A percentile compares a stretch with the other conserved stretches of the same genome.
phyloP scores from a whole-genome alignment of 2,888 invertebrate species.

The Platycheirus rosarum region DNA sequence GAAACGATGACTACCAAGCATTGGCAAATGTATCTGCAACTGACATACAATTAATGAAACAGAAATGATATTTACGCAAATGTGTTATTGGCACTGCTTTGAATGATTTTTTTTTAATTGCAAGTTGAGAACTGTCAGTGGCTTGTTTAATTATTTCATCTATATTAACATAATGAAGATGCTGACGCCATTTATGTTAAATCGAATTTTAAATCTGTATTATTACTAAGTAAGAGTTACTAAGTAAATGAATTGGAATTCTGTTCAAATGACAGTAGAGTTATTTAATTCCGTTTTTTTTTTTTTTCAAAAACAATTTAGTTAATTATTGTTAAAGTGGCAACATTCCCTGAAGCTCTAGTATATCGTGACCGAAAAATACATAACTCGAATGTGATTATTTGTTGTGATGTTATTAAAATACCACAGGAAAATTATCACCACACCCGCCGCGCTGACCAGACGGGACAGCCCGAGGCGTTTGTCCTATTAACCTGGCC shows the following conservation, averaged over 20 bases:
- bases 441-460: constrained; percentile 12
- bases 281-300: too few relatives aligned
- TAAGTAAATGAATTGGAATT: too few relatives aligned
- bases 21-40: constrained; percentile 28
- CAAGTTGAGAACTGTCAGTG: constrained; percentile 37
- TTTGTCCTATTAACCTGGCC: not conserved
- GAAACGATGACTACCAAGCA: constrained; percentile 27
- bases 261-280: too few relatives aligned
- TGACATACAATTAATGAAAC: constrained; percentile 55
- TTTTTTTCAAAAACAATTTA: too few relatives aligned
- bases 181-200: too few relatives aligned
- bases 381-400: not conserved
- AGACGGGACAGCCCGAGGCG: not conserved
- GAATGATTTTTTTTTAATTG: constrained; percentile 53
- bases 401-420: constrained; percentile 6
- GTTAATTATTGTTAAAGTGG: not conserved
- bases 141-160: not conserved
- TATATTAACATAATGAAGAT: too few relatives aligned
- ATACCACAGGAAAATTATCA: constrained; percentile 4
- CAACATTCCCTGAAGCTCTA: not conserved
- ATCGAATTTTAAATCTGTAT: too few relatives aligned
- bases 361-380: not conserved
- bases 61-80: constrained; percentile 53
- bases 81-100: constrained; percentile 32
- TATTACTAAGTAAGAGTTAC: too few relatives aligned